Conservation (phyloP, 2,113 vertebrate genomes). For the Amblyopsis rosae region DNA sequence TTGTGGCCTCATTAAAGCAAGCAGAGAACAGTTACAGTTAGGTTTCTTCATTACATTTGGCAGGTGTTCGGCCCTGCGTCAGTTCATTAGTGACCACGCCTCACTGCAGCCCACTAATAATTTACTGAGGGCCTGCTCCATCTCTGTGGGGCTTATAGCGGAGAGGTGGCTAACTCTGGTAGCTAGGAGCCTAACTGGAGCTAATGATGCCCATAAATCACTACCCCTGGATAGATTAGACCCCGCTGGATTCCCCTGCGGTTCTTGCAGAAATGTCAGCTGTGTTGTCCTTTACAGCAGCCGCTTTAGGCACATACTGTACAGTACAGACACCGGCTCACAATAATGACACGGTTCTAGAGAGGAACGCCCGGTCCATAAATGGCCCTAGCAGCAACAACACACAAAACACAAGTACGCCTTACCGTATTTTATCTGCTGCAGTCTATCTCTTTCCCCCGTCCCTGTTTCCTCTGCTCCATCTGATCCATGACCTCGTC, state of each 20-base stretch:
- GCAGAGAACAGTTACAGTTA: background rate
- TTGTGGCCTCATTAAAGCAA: background rate
- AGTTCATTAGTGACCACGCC: constrained; percentile 35
- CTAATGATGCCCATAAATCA: constrained; percentile 69
- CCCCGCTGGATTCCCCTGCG: constrained; percentile 31
- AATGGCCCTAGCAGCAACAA: no score
- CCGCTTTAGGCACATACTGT: constrained; percentile 24
- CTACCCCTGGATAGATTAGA: constrained; percentile 46
- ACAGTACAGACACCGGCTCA: constrained; percentile 11
- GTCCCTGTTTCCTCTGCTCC: background rate
- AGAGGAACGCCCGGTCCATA: constrained; percentile 11
- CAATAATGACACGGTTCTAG: constrained; percentile 14
- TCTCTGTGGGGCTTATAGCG: constrained; percentile 43
- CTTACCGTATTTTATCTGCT: background rate
- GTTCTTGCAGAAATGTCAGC: constrained; percentile 44
- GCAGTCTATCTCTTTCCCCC: background rate
- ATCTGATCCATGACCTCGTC: background rate
- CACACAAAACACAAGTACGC: no score
- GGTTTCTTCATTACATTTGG: constrained; percentile 5
- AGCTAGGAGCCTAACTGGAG: constrained; percentile 43
- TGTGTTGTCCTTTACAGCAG: constrained; percentile 32
- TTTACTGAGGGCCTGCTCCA: constrained; percentile 54
- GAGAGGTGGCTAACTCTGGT: constrained; percentile 41
- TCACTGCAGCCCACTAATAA: constrained; percentile 31
- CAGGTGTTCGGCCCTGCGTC: constrained; percentile 16